Percentiles rank a stretch among this genome's conserved stretches.
These are phyloP conservation scores for Drosophila lacicola DNA, from an alignment of 2,888 invertebrate species.

Conservation along the genomic window DNA sequence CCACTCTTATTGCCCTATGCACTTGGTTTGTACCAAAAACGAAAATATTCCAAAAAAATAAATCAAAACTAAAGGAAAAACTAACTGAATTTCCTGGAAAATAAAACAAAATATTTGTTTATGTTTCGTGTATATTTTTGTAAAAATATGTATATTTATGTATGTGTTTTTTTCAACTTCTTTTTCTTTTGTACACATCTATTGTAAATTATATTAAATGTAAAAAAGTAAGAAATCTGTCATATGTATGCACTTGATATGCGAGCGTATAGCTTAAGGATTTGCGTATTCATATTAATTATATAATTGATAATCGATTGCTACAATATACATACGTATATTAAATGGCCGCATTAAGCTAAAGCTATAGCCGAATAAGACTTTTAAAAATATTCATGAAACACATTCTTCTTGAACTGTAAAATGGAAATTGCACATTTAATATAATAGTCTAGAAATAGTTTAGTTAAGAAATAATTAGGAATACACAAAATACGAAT, in stretches of 20 bases:
- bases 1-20: conserved; percentile 68
- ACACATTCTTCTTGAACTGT: conserved; percentile 17
- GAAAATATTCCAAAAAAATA: not conserved
- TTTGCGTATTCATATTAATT: conserved; percentile 43
- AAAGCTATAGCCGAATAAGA: conserved; percentile 51
- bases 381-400: conserved; percentile 8
- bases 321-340: conserved; percentile 30
- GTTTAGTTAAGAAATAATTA: conserved; percentile 20
- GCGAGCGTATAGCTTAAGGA: conserved; percentile 57
- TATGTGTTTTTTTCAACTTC: conserved; percentile 11
- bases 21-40: conserved; percentile 28
- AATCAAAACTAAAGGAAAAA: conserved; percentile 4
- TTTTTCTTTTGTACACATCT: conserved; percentile 23
- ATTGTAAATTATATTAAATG: conserved; percentile 46
- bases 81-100: conserved; percentile 12
- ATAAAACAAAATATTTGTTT: conserved; percentile 14
- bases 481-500: conserved; percentile 31
- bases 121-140: conserved; percentile 50
- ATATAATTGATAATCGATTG: conserved; percentile 44
- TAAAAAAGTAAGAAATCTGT: conserved; percentile 40
- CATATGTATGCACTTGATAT: conserved; percentile 63
- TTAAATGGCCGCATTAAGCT: conserved; percentile 70
- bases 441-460: conserved; percentile 23
- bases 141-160: conserved; percentile 51
- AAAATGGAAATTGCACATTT: conserved; percentile 59